Evolutionary conservation across 2,888 invertebrate species (phyloP), one percentile per base, ranked within the genome.

Genomic region (Melipona beecheii): DNA sequence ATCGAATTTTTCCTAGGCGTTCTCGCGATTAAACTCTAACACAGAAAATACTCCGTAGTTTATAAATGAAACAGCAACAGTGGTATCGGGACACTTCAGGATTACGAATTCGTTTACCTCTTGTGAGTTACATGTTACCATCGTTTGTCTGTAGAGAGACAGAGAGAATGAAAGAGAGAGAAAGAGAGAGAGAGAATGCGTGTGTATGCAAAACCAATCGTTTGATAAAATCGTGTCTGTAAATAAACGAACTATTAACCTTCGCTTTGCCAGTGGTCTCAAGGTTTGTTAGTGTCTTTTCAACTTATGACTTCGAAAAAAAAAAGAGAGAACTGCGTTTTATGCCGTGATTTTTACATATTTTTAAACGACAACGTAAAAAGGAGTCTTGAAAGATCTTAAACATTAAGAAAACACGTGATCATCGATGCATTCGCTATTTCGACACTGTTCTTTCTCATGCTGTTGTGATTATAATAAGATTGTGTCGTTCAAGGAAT

Each of bases 201-300:
- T 0, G 17, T 27, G 9, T 2, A 4, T 60, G 27, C 60, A 15
- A 58, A 49, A 52, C 21, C 24, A 66, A 64, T 64, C 64, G 64
- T 77, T 77, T 64, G 64, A 56, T 77, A 66, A 58, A 56, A 58
- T n/a, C 65, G 77, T 56, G 73, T 72, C 54, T 83, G 76, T 74
- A 81, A 81, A 76, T 81, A 81, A 78, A 78, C 75, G 4, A 75
- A 69, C 68, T 62, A 50, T 58, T 62, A 73, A 72, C 68, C 78
- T 79, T 79, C 60, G 75, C 75, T 78, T 81, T 62, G 75, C 81
- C 52, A 70, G 49, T 66, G 65, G 60, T 69, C 27, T 75, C 60
- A 54, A 72, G 49, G 52, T 31, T 72, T 72, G 68, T 66, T 68
- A 68, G 50, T 58, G 24, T 43, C 66, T 73, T 27, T 24, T 74